Evolutionary conservation across 2,888 invertebrate species (phyloP).

Genomic region (Dromius quadrimaculatus): DNA sequence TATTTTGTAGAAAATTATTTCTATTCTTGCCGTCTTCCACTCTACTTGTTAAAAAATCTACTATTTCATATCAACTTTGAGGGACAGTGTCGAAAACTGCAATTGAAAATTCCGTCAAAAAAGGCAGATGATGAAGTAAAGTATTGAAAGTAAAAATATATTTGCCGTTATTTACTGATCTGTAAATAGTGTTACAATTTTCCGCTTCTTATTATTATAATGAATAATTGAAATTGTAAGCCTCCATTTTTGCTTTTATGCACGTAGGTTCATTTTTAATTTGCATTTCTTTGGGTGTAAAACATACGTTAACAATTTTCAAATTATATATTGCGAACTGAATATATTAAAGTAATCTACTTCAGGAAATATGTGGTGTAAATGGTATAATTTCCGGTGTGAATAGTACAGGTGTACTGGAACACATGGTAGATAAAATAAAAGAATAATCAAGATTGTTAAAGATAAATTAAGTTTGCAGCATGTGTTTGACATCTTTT

Average conservation of each 20-base stretch:
- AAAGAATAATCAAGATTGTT: conserved; percentile 1
- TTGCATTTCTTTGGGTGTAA: conserved; percentile 20
- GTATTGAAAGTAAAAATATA: no score
- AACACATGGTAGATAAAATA: conserved; percentile 8
- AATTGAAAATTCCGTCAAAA: no score
- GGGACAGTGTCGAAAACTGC: no score
- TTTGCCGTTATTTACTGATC: no score
- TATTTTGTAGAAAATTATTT: no score
- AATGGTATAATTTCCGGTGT: conserved; percentile 11
- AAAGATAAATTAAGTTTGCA: neutral
- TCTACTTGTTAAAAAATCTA: no score
- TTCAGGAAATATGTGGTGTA: conserved; percentile 24
- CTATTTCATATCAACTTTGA: no score
- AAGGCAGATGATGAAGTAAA: no score
- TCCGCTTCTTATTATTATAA: no score
- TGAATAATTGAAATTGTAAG: conserved; percentile 10
- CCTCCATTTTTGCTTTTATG: neutral
- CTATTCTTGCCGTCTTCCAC: no score
- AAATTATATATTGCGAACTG: conserved; percentile 22
- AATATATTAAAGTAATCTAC: neutral
- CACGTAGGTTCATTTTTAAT: conserved; percentile 1
- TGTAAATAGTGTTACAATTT: no score
- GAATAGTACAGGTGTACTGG: conserved; percentile 19
- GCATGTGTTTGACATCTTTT: no score
- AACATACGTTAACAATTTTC: conserved; percentile 13